phyloP scores from a whole-genome alignment of 2,888 invertebrate species.

The Leptothorax acervorum region DNA sequence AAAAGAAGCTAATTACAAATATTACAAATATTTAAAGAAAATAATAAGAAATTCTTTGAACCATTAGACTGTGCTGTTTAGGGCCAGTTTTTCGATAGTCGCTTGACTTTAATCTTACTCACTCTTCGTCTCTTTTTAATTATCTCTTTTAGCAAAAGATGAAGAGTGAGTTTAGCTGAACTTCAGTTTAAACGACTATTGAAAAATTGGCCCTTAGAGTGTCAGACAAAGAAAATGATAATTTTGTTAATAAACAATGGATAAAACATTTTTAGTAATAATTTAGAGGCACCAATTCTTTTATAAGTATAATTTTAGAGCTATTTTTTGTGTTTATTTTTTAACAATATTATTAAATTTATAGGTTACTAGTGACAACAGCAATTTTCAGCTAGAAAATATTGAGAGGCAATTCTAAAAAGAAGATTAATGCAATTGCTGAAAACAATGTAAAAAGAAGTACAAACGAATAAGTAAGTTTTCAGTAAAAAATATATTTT shows the following conservation, averaged over 20 bases:
- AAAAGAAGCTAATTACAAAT: slow-evolving; percentile 95
- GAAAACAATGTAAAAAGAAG: background rate
- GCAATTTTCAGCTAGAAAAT: background rate
- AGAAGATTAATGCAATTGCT: background rate
- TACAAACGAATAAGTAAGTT: background rate
- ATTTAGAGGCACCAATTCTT: slow-evolving; percentile 79
- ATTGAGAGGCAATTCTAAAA: background rate
- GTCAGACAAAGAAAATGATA: slow-evolving; percentile 81
- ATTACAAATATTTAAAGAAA: slow-evolving; percentile 92
- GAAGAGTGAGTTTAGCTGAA: too few species aligned
- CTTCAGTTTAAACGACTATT: too few species aligned
- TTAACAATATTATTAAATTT: background rate
- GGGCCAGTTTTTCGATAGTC: too few species aligned
- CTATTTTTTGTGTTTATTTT: slow-evolving; percentile 20
- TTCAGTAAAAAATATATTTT: background rate
- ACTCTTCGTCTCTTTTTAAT: too few species aligned
- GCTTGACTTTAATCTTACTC: too few species aligned
- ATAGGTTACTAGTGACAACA: background rate
- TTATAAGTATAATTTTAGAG: slow-evolving; percentile 11
- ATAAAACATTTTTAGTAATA: slow-evolving; percentile 81
- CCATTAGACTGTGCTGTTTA: slow-evolving; percentile 84
- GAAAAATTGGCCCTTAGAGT: too few species aligned
- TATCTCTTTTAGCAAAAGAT: too few species aligned
- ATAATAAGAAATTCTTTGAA: slow-evolving; percentile 89
- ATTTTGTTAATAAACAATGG: slow-evolving; percentile 78